These are phyloP conservation scores for Sorex maritimensis DNA, from an alignment of 2,797 vertebrate genomes.

Conservation along the genomic window DNA sequence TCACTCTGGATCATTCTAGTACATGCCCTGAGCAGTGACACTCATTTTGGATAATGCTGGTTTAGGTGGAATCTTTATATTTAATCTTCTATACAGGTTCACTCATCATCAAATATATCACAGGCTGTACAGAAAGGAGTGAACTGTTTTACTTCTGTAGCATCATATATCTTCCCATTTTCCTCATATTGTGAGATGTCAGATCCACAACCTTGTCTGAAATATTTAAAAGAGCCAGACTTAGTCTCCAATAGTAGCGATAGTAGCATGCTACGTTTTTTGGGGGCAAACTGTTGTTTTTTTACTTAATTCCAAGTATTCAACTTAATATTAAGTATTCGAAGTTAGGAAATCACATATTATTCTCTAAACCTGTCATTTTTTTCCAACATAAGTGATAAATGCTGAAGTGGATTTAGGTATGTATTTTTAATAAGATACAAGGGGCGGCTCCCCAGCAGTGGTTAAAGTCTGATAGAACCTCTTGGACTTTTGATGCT, in stretches of 20 bases:
- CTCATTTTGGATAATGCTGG: not conserved
- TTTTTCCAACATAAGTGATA: not conserved
- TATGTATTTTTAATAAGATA: not conserved
- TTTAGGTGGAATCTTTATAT: not conserved
- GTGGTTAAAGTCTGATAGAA: too few species aligned
- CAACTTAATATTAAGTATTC: not conserved
- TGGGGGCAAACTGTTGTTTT: too few species aligned
- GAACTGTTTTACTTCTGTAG: not conserved
- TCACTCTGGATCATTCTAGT: too few species aligned
- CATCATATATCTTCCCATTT: not conserved
- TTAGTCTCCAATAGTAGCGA: not conserved
- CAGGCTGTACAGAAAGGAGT: not conserved
- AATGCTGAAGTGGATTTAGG: not conserved
- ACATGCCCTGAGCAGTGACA: too few species aligned
- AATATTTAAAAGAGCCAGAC: not conserved
- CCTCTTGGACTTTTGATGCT: too few species aligned
- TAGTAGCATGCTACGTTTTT: too few species aligned
- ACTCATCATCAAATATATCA: not conserved
- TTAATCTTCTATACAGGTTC: not conserved
- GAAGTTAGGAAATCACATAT: not conserved
- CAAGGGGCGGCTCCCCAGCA: too few species aligned
- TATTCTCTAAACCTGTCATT: constrained; percentile 7
- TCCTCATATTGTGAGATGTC: not conserved
- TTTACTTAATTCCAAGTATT: too few species aligned
- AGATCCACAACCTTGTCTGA: not conserved